Evolutionary conservation across 1,140 invertebrate genomes (phyloP).

Genomic region (Drosophila azteca): DNA sequence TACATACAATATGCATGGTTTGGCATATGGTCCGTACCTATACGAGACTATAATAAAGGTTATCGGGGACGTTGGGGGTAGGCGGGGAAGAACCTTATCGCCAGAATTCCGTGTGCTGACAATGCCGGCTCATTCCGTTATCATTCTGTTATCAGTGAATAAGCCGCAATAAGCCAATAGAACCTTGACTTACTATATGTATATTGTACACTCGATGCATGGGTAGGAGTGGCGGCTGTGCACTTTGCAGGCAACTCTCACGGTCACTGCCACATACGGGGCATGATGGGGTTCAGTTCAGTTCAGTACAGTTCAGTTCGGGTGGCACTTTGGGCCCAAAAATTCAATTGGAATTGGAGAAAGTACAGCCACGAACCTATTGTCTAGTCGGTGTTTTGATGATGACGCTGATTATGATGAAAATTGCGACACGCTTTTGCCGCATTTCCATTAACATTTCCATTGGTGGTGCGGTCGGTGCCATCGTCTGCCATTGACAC

Average conservation of each 20-base stretch:
- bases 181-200: conserved; percentile 69
- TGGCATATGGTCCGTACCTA: conserved; percentile 5
- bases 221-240: conserved; percentile 20
- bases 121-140: conserved; percentile 4
- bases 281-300: neutral
- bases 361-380: conserved; percentile 65
- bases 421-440: conserved; percentile 76
- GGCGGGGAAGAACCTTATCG: conserved; percentile 21
- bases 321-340: conserved; percentile 6
- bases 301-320: too few relatives aligned
- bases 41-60: neutral
- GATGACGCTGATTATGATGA: conserved; percentile 55
- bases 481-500: too few relatives aligned
- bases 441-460: conserved; percentile 14
- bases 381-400: conserved; percentile 43
- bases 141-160: conserved; percentile 46
- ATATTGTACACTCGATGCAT: neutral
- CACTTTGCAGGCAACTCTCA: conserved; percentile 17
- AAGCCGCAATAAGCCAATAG: conserved; percentile 50
- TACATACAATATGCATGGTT: neutral
- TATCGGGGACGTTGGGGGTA: neutral
- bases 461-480: conserved; percentile 15
- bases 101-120: conserved; percentile 24
- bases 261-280: conserved; percentile 12
- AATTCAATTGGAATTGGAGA: conserved; percentile 63